phyloP scores from a whole-genome alignment of 2,888 invertebrate species.

The Metopia argyrocephala region DNA sequence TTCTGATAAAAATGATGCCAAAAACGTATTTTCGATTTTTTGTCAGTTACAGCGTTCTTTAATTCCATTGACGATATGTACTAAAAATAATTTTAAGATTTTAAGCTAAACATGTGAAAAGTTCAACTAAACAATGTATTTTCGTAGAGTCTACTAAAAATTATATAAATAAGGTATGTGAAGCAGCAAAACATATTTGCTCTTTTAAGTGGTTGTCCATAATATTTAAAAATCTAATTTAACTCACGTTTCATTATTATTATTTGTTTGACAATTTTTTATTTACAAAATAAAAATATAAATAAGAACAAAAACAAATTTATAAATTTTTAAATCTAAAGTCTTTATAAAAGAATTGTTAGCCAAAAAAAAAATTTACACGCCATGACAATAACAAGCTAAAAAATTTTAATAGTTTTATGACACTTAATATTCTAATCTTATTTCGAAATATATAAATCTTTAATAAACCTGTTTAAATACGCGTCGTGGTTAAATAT shows the following conservation, averaged over 20 bases:
- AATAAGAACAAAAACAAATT: slow-evolving; percentile 11
- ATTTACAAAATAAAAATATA: background rate
- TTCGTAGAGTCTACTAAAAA: no score
- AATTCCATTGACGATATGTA: no score
- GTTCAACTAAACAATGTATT: no score
- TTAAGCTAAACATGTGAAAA: no score
- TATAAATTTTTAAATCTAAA: slow-evolving; percentile 5
- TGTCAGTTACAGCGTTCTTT: no score
- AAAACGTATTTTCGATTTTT: no score
- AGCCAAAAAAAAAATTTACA: slow-evolving; percentile 30
- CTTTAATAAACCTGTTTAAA: slow-evolving; percentile 40
- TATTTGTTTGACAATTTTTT: slow-evolving; percentile 7
- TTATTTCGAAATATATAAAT: background rate
- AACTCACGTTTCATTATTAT: slow-evolving; percentile 3
- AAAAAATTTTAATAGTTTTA: slow-evolving; percentile 6
- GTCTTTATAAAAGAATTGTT: slow-evolving; percentile 9
- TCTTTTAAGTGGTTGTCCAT: background rate
- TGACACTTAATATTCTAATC: slow-evolving; percentile 32
- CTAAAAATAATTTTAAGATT: no score
- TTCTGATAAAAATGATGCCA: no score
- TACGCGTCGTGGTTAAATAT: slow-evolving; percentile 2
- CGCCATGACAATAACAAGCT: background rate
- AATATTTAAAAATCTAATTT: slow-evolving; percentile 25
- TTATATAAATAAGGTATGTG: no score
- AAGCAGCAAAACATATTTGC: background rate